phyloP scores from a whole-genome alignment of 2,797 vertebrate species.

The Schizopygopsis pylzovi region DNA sequence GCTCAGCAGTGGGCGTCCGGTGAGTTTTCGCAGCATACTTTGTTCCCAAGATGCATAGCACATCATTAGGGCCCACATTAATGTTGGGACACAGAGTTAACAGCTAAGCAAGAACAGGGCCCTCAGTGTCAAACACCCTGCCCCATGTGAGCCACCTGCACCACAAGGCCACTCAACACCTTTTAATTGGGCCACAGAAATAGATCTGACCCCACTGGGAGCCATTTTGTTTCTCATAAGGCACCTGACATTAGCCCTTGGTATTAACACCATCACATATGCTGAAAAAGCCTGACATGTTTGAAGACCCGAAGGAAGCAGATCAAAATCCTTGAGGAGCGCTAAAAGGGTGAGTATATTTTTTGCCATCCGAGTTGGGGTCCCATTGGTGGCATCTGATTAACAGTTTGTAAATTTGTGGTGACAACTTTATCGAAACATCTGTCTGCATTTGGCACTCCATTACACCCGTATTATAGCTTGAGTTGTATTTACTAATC shows the following conservation, averaged over 20 bases:
- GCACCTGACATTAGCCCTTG: slow-evolving; percentile 42
- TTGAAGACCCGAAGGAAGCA: slow-evolving; percentile 9
- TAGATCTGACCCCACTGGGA: slow-evolving; percentile 70
- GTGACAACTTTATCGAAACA: slow-evolving; percentile 24
- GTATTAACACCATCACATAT: slow-evolving; percentile 40
- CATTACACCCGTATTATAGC: slow-evolving; percentile 14
- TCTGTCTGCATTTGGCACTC: slow-evolving; percentile 21
- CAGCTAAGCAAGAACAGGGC: slow-evolving; percentile 66
- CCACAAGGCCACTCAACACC: slow-evolving; percentile 70
- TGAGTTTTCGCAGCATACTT: slow-evolving; percentile 57
- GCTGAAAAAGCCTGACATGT: slow-evolving; percentile 27
- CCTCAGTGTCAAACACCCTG: slow-evolving; percentile 73
- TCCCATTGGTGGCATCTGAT: slow-evolving; percentile 26
- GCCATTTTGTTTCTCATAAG: slow-evolving; percentile 45
- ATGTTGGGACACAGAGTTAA: slow-evolving; percentile 64
- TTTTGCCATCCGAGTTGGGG: slow-evolving; percentile 10
- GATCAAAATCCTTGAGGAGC: slow-evolving; percentile 5
- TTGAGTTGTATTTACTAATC: slow-evolving; percentile 42
- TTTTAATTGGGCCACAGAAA: slow-evolving; percentile 77
- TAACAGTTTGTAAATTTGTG: slow-evolving; percentile 19
- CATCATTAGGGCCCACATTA: slow-evolving; percentile 73
- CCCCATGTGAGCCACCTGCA: slow-evolving; percentile 56
- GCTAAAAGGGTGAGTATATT: slow-evolving; percentile 15
- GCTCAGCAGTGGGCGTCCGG: slow-evolving; percentile 45
- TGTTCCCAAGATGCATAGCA: slow-evolving; percentile 62